Evolutionary conservation across 2,888 invertebrate species (phyloP), one percentile per base, ranked within the genome.

Genomic region (Coelinius sp.): DNA sequence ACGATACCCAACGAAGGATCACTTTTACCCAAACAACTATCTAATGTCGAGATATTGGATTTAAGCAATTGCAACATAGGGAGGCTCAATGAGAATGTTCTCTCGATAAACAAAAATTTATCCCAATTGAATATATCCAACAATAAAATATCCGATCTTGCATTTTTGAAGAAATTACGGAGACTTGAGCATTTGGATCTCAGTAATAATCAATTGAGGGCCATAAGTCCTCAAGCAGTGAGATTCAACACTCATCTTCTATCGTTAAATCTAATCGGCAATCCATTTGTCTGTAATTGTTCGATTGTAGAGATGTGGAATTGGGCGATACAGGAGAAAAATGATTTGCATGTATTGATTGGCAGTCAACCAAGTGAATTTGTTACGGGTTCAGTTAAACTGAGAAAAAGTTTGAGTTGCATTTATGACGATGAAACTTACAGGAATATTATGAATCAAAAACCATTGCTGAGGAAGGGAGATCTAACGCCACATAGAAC

Each of bases 281-380:
- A 94, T 86, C 93, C 92, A 1, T 93, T 93, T 88, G 87, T 90
- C 70, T 93, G 93, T 80, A 91, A 92, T 78, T 94, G 93, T 78
- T 90, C 91, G 75, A 90, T 93, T 24, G 91, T 91, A 0, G 92
- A 92, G 71, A 91, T 93, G 89, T 93, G 93, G 93, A 91, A 92
- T 78, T 93, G 93, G 93, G 93, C 93, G 0, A 88, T 91, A 41
- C 90, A 92, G 85, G 90, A 90, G 38, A 92, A 92, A 80, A 91
- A 91, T 10, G 91, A 93, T 78, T 85, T 93, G 56, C 90, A 91
- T 73, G 90, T 93, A 27, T 88, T 93, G 38, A 89, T 92, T 17
- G 93, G 93, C 44, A 92, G 93, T 1, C 92, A 92, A 77, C 91
- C 91, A 46, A 91, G 91, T 75, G 91, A 92, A 75, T 91, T 92